phyloP scores from a whole-genome alignment of 2,888 invertebrate genomes.

The Elmis aenea region DNA sequence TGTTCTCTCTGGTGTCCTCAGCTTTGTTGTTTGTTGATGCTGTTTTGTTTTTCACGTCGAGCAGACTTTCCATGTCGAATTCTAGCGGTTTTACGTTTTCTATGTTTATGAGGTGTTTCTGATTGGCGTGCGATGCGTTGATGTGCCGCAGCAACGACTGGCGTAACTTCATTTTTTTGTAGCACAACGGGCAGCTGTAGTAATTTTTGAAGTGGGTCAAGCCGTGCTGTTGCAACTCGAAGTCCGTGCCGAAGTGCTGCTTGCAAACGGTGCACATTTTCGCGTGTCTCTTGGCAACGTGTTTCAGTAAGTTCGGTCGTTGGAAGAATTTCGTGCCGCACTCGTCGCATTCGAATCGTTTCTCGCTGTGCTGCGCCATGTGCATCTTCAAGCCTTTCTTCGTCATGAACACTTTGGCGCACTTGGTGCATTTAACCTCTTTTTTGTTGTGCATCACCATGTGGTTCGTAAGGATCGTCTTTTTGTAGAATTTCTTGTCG shows the following conservation, averaged over 20 bases:
- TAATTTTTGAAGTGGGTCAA: slow-evolving; percentile 4
- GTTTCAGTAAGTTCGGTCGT: not conserved
- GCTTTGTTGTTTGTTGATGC: not conserved
- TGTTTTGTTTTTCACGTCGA: no score
- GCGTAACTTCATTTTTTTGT: slow-evolving; percentile 20
- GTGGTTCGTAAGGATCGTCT: slow-evolving; percentile 23
- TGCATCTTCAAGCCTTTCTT: slow-evolving; percentile 3
- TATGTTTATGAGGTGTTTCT: no score
- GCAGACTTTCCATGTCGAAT: no score
- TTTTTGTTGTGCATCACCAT: slow-evolving; percentile 15
- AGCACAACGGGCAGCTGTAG: slow-evolving; percentile 21
- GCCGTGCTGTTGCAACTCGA: slow-evolving; percentile 10
- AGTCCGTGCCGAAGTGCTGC: slow-evolving; percentile 9
- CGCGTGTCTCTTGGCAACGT: not conserved
- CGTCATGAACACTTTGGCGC: slow-evolving; percentile 25
- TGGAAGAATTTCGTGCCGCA: not conserved
- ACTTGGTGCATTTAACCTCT: slow-evolving; percentile 19
- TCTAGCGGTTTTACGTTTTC: slow-evolving; percentile 8
- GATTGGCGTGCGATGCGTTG: no score
- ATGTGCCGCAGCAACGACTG: slow-evolving; percentile 24
- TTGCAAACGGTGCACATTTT: slow-evolving; percentile 11
- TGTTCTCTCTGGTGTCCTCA: not conserved
- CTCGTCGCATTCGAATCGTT: not conserved
- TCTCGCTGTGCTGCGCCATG: not conserved
- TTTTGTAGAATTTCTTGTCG: slow-evolving; percentile 27